Evolutionary conservation across 2,888 invertebrate genomes (phyloP).

Genomic region (Ecliptopera silaceata): DNA sequence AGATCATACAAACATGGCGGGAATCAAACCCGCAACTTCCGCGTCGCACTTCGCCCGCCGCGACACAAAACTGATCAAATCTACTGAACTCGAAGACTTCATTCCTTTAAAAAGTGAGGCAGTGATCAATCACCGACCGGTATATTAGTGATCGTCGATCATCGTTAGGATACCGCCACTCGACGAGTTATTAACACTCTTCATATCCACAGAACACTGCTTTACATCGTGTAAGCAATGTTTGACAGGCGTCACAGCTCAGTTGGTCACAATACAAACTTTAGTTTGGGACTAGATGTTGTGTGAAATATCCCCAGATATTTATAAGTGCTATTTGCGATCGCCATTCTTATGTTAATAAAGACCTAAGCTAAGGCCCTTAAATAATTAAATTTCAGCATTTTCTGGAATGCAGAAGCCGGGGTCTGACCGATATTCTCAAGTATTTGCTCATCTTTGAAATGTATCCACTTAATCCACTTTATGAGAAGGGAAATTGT

Average conservation of each 20-base stretch:
- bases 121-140: slow-evolving; percentile 19
- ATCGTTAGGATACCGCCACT: slow-evolving; percentile 16
- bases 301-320: too few species aligned
- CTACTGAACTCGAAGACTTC: slow-evolving; percentile 5
- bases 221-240: too few species aligned
- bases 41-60: too few species aligned
- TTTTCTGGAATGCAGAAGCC: not conserved
- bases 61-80: not conserved
- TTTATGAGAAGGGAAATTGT: not conserved
- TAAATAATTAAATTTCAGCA: slow-evolving; percentile 7
- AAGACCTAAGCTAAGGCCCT: not conserved
- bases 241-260: too few species aligned
- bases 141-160: slow-evolving; percentile 20
- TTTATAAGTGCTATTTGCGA: too few species aligned
- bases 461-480: not conserved
- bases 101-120: slow-evolving; percentile 15
- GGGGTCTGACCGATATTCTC: not conserved
- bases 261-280: too few species aligned
- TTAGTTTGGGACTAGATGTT: too few species aligned
- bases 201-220: slow-evolving; percentile 2
- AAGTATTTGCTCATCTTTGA: not conserved
- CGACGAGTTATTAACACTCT: slow-evolving; percentile 18
- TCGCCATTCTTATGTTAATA: not conserved
- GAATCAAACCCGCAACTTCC: too few species aligned
- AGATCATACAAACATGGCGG: too few species aligned